phyloP scores from a whole-genome alignment of 1,140 invertebrate genomes.

The Magallana angulata region DNA sequence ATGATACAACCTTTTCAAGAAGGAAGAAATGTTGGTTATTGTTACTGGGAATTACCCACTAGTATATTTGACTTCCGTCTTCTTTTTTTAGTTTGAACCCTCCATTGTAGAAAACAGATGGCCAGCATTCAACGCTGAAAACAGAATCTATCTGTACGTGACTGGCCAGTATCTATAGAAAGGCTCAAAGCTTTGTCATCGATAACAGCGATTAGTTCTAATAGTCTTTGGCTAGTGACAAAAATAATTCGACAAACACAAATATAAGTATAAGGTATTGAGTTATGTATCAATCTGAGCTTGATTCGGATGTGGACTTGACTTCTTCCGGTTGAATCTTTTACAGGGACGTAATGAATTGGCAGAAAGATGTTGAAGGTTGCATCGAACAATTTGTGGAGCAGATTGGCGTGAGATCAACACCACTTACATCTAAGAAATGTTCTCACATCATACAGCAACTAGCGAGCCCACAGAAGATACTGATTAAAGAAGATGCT shows the following conservation, averaged over 20 bases:
- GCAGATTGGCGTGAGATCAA: background rate
- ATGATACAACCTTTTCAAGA: too few species aligned
- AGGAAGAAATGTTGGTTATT: too few species aligned
- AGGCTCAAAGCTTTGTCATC: background rate
- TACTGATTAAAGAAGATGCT: background rate
- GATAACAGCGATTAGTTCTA: background rate
- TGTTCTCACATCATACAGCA: background rate
- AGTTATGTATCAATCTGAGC: background rate
- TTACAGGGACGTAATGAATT: conserved; percentile 8
- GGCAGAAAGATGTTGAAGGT: background rate
- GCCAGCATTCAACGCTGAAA: too few species aligned
- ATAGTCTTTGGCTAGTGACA: background rate
- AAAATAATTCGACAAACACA: background rate
- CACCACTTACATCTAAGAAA: background rate
- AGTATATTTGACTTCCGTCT: too few species aligned
- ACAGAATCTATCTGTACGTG: background rate
- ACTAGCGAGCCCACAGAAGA: background rate
- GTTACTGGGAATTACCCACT: too few species aligned
- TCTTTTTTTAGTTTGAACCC: too few species aligned
- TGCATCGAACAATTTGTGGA: background rate
- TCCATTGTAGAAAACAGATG: too few species aligned
- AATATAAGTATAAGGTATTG: background rate
- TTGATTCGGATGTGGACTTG: too few species aligned
- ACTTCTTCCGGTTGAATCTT: background rate
- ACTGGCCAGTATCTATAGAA: background rate